phyloP scores from a whole-genome alignment of 2,797 vertebrate genomes.

The Peromyscus attwateri region DNA sequence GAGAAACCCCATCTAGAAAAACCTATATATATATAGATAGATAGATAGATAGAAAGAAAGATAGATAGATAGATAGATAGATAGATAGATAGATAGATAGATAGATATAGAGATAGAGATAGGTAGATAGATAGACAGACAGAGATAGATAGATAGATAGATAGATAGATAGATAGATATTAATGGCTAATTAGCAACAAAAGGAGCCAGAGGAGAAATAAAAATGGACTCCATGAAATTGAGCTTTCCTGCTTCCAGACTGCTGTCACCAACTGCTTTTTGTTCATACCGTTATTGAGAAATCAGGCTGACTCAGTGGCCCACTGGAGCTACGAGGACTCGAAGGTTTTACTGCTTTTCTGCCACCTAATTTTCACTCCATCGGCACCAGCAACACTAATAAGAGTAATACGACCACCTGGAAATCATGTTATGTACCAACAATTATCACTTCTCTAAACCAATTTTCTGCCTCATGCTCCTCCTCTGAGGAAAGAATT shows the following conservation, averaged over 20 bases:
- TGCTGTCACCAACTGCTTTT: background rate
- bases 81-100: no score
- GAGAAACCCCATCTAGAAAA: no score
- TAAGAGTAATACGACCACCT: background rate
- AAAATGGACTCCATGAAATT: background rate
- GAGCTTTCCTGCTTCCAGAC: background rate
- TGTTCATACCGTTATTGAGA: background rate
- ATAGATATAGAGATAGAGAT: no score
- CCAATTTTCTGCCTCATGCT: conserved; percentile 4
- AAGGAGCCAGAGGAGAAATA: background rate
- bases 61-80: no score
- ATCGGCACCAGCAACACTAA: background rate
- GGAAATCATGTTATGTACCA: background rate
- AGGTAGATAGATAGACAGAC: no score
- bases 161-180: no score
- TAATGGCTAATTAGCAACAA: background rate
- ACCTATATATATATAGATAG: no score
- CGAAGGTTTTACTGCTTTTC: conserved; percentile 21
- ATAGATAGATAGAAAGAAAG: no score
- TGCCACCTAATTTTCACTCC: conserved; percentile 32
- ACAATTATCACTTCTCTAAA: conserved; percentile 23
- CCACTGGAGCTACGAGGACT: conserved; percentile 3
- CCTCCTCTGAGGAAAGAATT: conserved; percentile 8
- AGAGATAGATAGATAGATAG: no score
- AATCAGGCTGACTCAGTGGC: background rate